These are phyloP conservation scores for Thymallus thymallus DNA, from an alignment of 2,113 vertebrate genomes.

Conservation along the genomic window DNA sequence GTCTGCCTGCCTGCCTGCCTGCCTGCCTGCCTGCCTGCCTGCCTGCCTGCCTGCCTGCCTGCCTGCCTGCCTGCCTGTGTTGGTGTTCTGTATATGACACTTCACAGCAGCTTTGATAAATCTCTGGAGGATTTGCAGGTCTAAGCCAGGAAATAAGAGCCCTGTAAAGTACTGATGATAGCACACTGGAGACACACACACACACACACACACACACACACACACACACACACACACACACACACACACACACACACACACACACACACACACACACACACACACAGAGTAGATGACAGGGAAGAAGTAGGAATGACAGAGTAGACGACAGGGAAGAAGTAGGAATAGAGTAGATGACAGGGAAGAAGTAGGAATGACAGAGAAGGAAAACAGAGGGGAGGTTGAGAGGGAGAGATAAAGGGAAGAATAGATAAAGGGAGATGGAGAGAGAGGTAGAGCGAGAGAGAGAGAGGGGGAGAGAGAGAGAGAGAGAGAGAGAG, in stretches of 20 bases:
- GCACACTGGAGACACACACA: not conserved
- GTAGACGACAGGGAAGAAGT: too few relatives aligned
- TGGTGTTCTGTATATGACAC: constrained; percentile 39
- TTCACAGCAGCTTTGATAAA: constrained; percentile 56
- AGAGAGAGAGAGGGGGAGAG: constrained; percentile 69
- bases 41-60: too few relatives aligned
- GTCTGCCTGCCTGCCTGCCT: constrained; percentile 9
- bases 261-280: constrained; percentile 6
- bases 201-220: constrained; percentile 9
- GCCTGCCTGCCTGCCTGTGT: constrained; percentile 11
- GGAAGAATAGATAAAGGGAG: constrained; percentile 71
- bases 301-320: too few relatives aligned
- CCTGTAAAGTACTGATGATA: constrained; percentile 12
- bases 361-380: not conserved
- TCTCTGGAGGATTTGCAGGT: constrained; percentile 49
- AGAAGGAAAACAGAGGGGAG: not conserved
- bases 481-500: not conserved
- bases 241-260: constrained; percentile 11
- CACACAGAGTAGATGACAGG: too few relatives aligned
- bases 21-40: too few relatives aligned
- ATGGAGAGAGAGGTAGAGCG: constrained; percentile 77
- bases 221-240: constrained; percentile 15
- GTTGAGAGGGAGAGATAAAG: not conserved
- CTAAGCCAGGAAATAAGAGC: constrained; percentile 38
- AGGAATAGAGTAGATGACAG: too few relatives aligned